These are phyloP conservation scores for Ditylenchus dipsaci DNA, from an alignment of 1,140 invertebrate species.

Conservation along the genomic window DNA sequence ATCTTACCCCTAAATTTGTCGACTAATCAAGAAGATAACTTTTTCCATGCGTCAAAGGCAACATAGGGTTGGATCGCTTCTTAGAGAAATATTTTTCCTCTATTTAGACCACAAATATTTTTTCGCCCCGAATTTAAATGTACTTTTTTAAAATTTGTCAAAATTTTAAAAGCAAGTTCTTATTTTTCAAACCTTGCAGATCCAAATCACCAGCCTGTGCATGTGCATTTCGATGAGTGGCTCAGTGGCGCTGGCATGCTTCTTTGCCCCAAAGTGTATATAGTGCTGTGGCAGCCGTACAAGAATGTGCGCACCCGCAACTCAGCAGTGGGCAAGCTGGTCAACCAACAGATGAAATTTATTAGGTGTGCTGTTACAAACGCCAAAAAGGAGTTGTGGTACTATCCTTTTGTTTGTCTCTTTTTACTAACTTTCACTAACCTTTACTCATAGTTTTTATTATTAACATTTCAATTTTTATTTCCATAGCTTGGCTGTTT, in stretches of 20 bases:
- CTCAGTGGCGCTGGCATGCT: conserved; percentile 63
- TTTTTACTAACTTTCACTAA: background rate
- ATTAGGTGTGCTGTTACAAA: conserved; percentile 46
- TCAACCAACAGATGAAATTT: conserved; percentile 59
- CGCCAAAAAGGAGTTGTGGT: conserved; percentile 2
- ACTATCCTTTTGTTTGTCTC: conserved; percentile 10
- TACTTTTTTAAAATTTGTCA: background rate
- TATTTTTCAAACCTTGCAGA: conserved; percentile 52
- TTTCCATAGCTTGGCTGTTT: background rate
- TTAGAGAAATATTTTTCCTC: no score
- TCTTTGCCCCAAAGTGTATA: conserved; percentile 67
- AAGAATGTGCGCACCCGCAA: conserved; percentile 64
- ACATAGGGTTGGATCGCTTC: no score
- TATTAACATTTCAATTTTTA: no score
- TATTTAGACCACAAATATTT: no score
- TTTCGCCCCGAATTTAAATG: no score
- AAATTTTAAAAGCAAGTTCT: background rate
- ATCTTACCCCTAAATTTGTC: no score
- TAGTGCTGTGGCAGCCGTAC: conserved; percentile 67
- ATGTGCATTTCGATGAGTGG: conserved; percentile 63
- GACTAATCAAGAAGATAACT: no score
- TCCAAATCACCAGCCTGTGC: conserved; percentile 64
- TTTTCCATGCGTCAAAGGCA: no score
- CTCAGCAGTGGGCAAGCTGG: conserved; percentile 56
- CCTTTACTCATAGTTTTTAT: background rate